Evolutionary conservation across 2,888 invertebrate species (phyloP).

Genomic region (Polylopha cassiicola): DNA sequence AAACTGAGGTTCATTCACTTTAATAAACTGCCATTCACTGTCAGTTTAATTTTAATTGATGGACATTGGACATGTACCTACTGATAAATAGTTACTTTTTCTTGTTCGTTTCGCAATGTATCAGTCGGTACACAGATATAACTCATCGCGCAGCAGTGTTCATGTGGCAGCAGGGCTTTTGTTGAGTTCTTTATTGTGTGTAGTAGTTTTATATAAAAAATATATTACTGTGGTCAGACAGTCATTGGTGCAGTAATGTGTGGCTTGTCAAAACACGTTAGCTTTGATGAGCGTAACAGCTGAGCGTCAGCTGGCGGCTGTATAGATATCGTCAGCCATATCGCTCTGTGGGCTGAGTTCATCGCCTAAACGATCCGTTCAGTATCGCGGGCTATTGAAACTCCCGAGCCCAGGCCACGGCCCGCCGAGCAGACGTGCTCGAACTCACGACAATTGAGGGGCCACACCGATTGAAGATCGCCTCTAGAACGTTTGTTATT

Average conservation of each 20-base stretch:
- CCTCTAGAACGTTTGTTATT: conserved; percentile 37
- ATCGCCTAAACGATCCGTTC: conserved; percentile 52
- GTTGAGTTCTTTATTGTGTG: no score
- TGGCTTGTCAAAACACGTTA: conserved; percentile 40
- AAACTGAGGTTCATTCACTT: neutral
- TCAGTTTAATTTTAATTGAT: conserved; percentile 11
- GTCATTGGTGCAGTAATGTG: conserved; percentile 29
- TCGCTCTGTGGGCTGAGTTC: conserved; percentile 49
- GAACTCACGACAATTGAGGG: conserved; percentile 52
- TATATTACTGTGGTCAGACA: conserved; percentile 44
- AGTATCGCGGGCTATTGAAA: conserved; percentile 41
- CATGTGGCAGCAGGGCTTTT: no score
- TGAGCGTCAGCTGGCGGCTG: conserved; percentile 52
- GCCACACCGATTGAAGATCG: conserved; percentile 49
- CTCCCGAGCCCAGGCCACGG: conserved; percentile 31
- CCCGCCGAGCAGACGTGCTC: conserved; percentile 38
- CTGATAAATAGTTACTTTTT: neutral
- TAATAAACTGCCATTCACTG: conserved; percentile 10
- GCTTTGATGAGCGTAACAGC: conserved; percentile 60
- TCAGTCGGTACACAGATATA: no score
- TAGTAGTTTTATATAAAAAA: no score
- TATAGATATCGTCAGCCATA: conserved; percentile 26
- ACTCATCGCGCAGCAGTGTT: conserved; percentile 13
- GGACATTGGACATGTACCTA: conserved; percentile 5
- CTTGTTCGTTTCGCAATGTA: neutral